Evolutionary conservation across 2,888 invertebrate genomes (phyloP).

Genomic region (Papilio protenor): DNA sequence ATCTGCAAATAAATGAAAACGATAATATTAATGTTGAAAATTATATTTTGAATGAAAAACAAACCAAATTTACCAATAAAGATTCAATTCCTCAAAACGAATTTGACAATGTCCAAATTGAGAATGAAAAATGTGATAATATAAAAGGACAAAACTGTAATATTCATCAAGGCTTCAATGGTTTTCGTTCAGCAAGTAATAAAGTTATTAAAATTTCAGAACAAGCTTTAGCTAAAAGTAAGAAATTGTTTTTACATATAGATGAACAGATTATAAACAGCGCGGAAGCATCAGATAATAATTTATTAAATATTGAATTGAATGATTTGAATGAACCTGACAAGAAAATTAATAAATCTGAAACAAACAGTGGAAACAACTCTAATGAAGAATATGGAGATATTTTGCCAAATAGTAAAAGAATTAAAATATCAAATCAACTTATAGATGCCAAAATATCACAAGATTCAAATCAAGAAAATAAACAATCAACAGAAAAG

Average conservation of each 20-base stretch:
- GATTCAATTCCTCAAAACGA: neutral
- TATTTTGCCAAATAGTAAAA: slow-evolving; percentile 66
- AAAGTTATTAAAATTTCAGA: slow-evolving; percentile 57
- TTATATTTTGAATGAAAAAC: neutral
- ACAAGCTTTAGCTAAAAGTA: slow-evolving; percentile 59
- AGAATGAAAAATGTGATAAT: neutral
- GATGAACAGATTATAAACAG: neutral
- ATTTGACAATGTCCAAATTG: neutral
- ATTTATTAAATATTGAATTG: neutral
- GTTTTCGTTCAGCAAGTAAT: slow-evolving; percentile 60
- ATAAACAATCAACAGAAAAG: neutral
- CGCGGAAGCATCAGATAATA: neutral
- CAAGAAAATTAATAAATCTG: neutral
- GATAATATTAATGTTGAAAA: neutral
- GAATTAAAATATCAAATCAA: slow-evolving; percentile 61
- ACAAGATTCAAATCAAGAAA: slow-evolving; percentile 52
- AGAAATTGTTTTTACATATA: slow-evolving; percentile 57
- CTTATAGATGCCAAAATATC: slow-evolving; percentile 62
- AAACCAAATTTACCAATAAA: neutral
- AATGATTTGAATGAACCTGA: neutral
- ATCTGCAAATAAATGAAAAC: slow-evolving; percentile 43
- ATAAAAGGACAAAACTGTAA: neutral
- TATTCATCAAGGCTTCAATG: slow-evolving; percentile 55
- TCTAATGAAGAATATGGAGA: slow-evolving; percentile 42
- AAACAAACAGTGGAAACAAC: neutral